Conservation (phyloP, 2,797 vertebrate species). For the Amniataba percoides region DNA sequence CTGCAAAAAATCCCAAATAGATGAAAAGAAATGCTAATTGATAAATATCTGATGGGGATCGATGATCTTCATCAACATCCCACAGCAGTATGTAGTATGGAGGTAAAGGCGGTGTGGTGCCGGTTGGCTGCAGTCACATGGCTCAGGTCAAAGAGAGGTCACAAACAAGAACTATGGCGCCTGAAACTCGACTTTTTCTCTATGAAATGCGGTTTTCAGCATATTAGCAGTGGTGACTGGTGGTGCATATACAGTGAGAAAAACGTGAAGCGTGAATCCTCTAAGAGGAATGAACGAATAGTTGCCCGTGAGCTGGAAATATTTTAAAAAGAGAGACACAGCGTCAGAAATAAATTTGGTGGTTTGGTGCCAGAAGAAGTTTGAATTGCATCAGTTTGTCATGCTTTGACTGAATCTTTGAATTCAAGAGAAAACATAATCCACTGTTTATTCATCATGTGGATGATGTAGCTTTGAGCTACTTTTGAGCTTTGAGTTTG, state of each 20-base stretch:
- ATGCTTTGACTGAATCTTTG: background rate
- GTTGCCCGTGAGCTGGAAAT: conserved; percentile 20
- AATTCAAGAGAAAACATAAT: background rate
- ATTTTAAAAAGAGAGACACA: background rate
- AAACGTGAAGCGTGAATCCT: background rate
- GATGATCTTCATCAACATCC: too few species aligned
- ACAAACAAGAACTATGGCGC: conserved; percentile 21
- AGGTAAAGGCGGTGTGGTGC: background rate
- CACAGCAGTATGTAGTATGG: background rate
- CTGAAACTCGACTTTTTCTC: conserved; percentile 25
- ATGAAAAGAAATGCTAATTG: conserved; percentile 2
- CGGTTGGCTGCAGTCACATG: conserved; percentile 33
- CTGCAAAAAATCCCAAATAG: background rate
- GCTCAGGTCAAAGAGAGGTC: conserved; percentile 22
- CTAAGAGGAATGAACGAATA: conserved; percentile 6
- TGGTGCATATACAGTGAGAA: conserved; percentile 6
- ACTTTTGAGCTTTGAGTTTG: too few species aligned
- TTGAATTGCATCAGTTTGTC: background rate
- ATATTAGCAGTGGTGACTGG: conserved; percentile 16
- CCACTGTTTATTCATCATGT: background rate
- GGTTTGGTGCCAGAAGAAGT: background rate
- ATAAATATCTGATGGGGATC: background rate
- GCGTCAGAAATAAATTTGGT: background rate
- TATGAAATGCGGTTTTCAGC: conserved; percentile 37
- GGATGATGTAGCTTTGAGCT: background rate